These are phyloP conservation scores for Brenthis daphne DNA, from an alignment of 2,888 invertebrate species.

Conservation along the genomic window DNA sequence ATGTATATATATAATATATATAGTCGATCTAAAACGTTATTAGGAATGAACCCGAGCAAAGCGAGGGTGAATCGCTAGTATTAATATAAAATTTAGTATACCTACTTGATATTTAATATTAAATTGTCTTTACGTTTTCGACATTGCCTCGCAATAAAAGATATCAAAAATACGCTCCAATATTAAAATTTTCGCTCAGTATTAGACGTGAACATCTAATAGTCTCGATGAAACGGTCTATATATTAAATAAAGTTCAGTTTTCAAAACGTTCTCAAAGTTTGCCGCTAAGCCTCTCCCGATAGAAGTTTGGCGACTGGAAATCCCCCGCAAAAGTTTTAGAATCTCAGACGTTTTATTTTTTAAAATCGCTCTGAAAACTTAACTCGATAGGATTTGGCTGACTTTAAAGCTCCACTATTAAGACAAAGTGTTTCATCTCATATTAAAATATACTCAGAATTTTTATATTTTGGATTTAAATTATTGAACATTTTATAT, in stretches of 20 bases:
- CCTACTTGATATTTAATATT: not conserved
- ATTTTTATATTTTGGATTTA: not conserved
- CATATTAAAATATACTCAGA: constrained; percentile 20
- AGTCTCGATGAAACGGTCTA: constrained; percentile 47
- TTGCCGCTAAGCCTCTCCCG: constrained; percentile 58
- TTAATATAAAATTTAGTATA: not conserved
- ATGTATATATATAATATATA: too few relatives aligned
- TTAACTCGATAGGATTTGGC: constrained; percentile 35
- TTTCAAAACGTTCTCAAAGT: constrained; percentile 51
- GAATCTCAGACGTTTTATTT: constrained; percentile 65
- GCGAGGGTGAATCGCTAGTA: too few relatives aligned
- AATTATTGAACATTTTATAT: not conserved
- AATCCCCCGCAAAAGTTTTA: constrained; percentile 56
- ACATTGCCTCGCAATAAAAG: constrained; percentile 1
- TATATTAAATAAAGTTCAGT: constrained; percentile 61
- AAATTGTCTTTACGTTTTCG: constrained; percentile 3
- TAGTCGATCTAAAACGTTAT: too few relatives aligned
- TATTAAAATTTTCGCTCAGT: constrained; percentile 27
- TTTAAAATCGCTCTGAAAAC: constrained; percentile 53
- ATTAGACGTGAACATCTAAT: constrained; percentile 46
- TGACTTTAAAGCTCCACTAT: constrained; percentile 35
- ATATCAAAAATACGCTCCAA: constrained; percentile 8
- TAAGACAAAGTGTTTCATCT: constrained; percentile 29
- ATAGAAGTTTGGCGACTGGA: constrained; percentile 54
- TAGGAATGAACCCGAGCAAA: too few relatives aligned